Evolutionary conservation across 2,888 invertebrate genomes (phyloP), one percentile per base, ranked within the genome.

Genomic region (Metopia argyrocephala): DNA sequence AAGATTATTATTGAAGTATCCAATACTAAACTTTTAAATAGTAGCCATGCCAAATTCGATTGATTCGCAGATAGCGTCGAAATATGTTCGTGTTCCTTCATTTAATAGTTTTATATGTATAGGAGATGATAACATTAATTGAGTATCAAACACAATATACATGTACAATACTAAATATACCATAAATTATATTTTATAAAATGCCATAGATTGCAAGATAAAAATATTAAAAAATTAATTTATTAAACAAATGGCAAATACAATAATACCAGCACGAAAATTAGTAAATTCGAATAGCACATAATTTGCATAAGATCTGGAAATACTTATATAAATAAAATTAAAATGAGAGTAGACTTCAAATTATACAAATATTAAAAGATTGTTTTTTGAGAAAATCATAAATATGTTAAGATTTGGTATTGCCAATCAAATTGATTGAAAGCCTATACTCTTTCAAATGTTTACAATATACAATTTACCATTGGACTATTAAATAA

Each of bases 1-100:
- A 54, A 56, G 6, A 57, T 4, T 21, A 7, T 18, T 27, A 79
- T 74, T 59, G n/a, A 9, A n/a, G 21, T 48, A 5, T 74, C 57
- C 18, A 64, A 50, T 27, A 64, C 68, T 7, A 50, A 27, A 25
- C 7, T 9, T 48, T n/a, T 20, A 7, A 79, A 57, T 9, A 74
- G 0, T 5, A 64, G 27, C 74, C 74, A 79, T n/a, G 15, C 9
- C 45, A 74, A 57, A 56, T 56, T 69, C 21, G 79, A 48, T 57
- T 50, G 28, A 69, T 79, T 62, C 1, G 74, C 74, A 18, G 48
- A 79, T 68, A 15, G 57, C 69, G 21, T 68, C 79, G 45, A 79
- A 79, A 69, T 57, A 59, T 79, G 79, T 25, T 79, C 79, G 48
- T 64, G 21, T 21, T 20, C 68, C 18, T 15, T 1, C 68, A 79